Conservation (phyloP, 2,797 vertebrate species). For the Aphelocoma californica region DNA sequence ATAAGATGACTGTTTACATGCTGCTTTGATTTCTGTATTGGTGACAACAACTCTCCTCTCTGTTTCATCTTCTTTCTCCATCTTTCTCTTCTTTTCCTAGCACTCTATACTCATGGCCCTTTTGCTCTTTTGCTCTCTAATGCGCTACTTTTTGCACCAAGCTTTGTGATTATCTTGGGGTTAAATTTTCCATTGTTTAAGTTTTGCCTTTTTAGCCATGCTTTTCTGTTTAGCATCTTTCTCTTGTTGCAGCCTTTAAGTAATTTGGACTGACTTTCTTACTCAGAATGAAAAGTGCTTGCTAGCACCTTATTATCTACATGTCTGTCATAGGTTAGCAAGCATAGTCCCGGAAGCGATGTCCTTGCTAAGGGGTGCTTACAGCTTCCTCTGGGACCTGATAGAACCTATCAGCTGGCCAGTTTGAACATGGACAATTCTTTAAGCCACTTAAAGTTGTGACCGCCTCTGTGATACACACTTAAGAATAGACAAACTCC, state of each 20-base stretch:
- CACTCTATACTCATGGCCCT: not conserved
- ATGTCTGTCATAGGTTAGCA: too few species aligned
- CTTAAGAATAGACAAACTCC: too few species aligned
- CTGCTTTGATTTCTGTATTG: not conserved
- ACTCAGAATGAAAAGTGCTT: not conserved
- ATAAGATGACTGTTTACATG: not conserved
- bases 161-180: not conserved
- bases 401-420: too few species aligned
- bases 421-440: too few species aligned
- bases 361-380: too few species aligned
- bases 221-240: not conserved
- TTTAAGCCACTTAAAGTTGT: too few species aligned
- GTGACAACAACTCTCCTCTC: not conserved
- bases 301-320: not conserved
- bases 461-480: too few species aligned
- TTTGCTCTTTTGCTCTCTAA: not conserved
- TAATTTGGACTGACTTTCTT: not conserved
- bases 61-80: not conserved
- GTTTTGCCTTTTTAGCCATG: not conserved
- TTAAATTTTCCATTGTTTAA: not conserved
- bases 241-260: not conserved
- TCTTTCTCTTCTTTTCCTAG: not conserved
- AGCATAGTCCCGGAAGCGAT: too few species aligned
- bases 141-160: not conserved
- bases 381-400: too few species aligned